Evolutionary conservation across 2,888 invertebrate species (phyloP).

Genomic region (Cheilosia impressa): DNA sequence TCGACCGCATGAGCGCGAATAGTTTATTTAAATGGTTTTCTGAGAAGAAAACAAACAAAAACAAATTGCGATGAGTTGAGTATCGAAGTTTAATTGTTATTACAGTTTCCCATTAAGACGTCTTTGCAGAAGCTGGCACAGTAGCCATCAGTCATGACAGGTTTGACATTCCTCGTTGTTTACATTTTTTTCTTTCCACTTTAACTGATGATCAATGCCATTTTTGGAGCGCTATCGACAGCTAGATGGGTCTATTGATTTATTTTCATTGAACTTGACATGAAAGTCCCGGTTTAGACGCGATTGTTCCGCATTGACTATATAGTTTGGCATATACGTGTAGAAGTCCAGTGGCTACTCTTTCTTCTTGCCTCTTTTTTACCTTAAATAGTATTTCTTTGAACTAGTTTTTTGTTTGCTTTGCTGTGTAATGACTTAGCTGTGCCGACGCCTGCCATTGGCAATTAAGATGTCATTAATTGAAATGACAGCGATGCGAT

Average conservation of each 20-base stretch:
- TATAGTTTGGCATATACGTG: neutral
- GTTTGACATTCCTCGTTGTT: conserved; percentile 49
- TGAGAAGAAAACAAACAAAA: conserved; percentile 9
- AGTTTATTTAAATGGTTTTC: conserved; percentile 47
- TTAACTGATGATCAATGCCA: conserved; percentile 48
- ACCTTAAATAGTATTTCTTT: neutral
- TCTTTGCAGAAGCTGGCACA: conserved; percentile 38
- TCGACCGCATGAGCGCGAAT: conserved; percentile 39
- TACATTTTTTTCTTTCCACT: conserved; percentile 1
- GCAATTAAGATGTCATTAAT: conserved; percentile 53
- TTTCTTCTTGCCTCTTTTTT: neutral
- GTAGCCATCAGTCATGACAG: neutral
- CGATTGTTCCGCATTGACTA: conserved; percentile 61
- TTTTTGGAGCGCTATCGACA: conserved; percentile 35
- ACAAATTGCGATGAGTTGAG: conserved; percentile 23
- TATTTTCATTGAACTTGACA: conserved; percentile 59
- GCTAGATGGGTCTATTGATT: conserved; percentile 47
- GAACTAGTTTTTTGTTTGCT: conserved; percentile 5
- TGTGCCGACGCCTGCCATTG: neutral
- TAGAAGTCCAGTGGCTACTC: neutral
- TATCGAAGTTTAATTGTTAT: conserved; percentile 54
- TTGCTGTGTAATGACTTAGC: neutral
- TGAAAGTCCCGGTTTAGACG: conserved; percentile 56
- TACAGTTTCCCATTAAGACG: conserved; percentile 44
- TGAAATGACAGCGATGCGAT: conserved; percentile 11